A percentile compares a stretch with the other conserved stretches of the same genome.
Evolutionary conservation across 2,797 vertebrate species (phyloP).

Genomic region (Tokudaia tokunoshimensis): DNA sequence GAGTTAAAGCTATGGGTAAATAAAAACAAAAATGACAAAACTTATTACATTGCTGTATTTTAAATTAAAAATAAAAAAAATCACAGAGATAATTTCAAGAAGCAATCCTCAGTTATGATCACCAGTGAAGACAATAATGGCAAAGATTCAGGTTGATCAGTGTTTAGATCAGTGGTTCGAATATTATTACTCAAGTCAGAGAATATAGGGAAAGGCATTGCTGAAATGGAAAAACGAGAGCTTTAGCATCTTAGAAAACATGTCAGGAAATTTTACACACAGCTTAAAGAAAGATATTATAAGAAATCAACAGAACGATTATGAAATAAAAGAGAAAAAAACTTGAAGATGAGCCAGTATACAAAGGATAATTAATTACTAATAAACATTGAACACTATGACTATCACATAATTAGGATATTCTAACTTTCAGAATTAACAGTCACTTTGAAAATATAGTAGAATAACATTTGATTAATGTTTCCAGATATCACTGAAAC

Average conservation of each 20-base stretch:
- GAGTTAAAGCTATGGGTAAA: too few species aligned
- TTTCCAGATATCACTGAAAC: not conserved
- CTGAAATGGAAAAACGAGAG: not conserved
- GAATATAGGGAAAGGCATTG: not conserved
- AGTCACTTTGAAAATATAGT: not conserved
- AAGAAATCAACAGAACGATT: not conserved
- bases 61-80: too few species aligned
- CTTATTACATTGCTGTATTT: not conserved
- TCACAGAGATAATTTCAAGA: not conserved
- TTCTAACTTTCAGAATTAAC: not conserved
- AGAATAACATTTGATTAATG: not conserved
- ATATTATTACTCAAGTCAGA: not conserved
- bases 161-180: not conserved
- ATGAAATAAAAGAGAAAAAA: not conserved
- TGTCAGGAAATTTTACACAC: not conserved
- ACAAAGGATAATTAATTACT: not conserved
- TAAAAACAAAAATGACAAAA: not conserved
- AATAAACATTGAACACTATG: not conserved
- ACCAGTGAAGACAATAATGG: too few species aligned
- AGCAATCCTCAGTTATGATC: not conserved
- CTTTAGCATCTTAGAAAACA: not conserved
- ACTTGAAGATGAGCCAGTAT: not conserved
- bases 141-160: not conserved
- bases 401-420: not conserved
- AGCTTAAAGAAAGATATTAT: not conserved